Percentiles rank a stretch among this genome's conserved stretches.
Evolutionary conservation across 2,797 vertebrate genomes (phyloP).

Genomic region (Cetoscarus ocellatus): DNA sequence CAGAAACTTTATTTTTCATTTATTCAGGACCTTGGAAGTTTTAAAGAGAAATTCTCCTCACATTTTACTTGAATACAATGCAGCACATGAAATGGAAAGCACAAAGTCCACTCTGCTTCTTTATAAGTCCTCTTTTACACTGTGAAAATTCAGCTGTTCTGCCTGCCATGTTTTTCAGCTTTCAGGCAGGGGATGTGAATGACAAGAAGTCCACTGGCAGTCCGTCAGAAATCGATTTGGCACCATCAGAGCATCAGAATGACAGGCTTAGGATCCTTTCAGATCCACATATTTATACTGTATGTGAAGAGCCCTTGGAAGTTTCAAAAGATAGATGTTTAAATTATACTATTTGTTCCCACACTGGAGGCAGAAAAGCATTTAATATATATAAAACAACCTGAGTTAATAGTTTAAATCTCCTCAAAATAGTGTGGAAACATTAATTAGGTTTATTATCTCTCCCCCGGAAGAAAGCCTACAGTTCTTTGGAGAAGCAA

Average conservation of each 20-base stretch:
- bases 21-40: slow-evolving; percentile 26
- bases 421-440: no score
- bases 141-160: slow-evolving; percentile 56
- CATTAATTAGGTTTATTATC: no score
- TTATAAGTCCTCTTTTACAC: slow-evolving; percentile 19
- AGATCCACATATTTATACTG: slow-evolving; percentile 24
- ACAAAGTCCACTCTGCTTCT: slow-evolving; percentile 42
- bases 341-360: slow-evolving; percentile 10
- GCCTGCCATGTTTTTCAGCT: slow-evolving; percentile 56
- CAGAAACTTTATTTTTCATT: neutral
- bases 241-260: slow-evolving; percentile 65
- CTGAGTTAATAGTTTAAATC: no score
- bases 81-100: slow-evolving; percentile 29
- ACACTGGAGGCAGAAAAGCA: neutral
- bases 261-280: slow-evolving; percentile 58
- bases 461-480: no score
- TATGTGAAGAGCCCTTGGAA: slow-evolving; percentile 31
- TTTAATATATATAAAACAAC: neutral
- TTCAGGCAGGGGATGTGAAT: slow-evolving; percentile 47
- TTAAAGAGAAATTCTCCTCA: slow-evolving; percentile 8
- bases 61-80: slow-evolving; percentile 36
- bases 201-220: slow-evolving; percentile 65
- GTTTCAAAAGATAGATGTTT: slow-evolving; percentile 14
- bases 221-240: slow-evolving; percentile 74
- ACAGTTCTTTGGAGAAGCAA: no score